Evolutionary conservation across 2,888 invertebrate genomes (phyloP), one percentile per base, ranked within the genome.

Genomic region (Perizoma affinitatum): DNA sequence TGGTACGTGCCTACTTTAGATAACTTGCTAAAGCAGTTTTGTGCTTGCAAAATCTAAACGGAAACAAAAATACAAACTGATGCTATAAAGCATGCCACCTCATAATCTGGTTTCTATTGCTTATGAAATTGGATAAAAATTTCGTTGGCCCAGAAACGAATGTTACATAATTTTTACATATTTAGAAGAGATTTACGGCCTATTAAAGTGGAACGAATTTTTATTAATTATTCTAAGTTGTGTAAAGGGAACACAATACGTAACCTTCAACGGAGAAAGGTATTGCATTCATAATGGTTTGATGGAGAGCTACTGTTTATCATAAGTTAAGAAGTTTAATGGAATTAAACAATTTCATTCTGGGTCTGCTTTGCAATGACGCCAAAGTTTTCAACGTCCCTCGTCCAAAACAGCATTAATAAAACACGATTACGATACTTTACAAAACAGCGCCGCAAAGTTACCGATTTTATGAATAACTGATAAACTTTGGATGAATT

Each of bases 101-200:
- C 57, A 54, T 44, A 48, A 58, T 61, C 64, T 54, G 42, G 61
- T 66, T 66, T 60, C 10, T 47, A 45, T 11, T 69, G 66, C 54
- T 48, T 66, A 66, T 65, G 9, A 56, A 46, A 61, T 57, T 65
- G 65, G 59, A 58, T 66, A 60, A 65, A 65, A 66, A 67, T 64
- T 65, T 66, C 58, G 54, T 69, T 67, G 60, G 51, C 67, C 67
- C 43, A 67, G 66, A 65, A 61, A 53, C 40, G 7, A 42, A 41
- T 33, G 34, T 67, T 66, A 57, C 61, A 56, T 65, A 66, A 67
- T 54, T 43, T 56, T 54, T 58, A 61, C 50, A 59, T 49, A 55
- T 58, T 62, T 62, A 61, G 54, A 58, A 42, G 38, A 61, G 59
- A 66, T 69, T 67, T 66, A 67, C 58, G 53, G 58, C 41, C 4